Conservation (phyloP, 2,888 invertebrate species). For the Stenurella melanura region DNA sequence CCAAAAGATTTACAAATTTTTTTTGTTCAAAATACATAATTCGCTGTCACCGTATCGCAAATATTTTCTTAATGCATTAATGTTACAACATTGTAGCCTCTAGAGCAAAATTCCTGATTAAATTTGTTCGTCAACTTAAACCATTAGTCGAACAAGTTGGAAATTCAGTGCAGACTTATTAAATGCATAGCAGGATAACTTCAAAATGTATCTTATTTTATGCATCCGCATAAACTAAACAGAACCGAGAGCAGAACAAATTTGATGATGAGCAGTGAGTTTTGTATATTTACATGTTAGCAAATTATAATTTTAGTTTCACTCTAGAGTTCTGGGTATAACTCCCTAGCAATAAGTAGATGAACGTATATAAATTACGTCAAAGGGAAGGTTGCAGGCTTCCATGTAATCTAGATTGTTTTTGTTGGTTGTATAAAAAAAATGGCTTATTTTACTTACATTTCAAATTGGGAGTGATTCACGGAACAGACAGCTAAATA, state of each 20-base stretch:
- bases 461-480: no score
- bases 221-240: neutral
- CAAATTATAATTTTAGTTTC: constrained; percentile 3
- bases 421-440: neutral
- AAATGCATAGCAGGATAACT: neutral
- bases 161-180: neutral
- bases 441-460: no score
- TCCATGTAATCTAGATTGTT: neutral
- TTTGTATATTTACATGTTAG: constrained; percentile 4
- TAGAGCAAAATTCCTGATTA: neutral
- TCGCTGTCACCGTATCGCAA: no score
- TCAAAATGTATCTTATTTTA: constrained; percentile 2
- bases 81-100: neutral
- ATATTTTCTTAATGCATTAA: no score
- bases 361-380: neutral
- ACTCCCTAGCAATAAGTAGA: neutral
- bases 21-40: no score
- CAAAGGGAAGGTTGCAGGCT: neutral
- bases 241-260: neutral
- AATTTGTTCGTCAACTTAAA: neutral
- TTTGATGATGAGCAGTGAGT: constrained; percentile 1
- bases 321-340: neutral
- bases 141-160: neutral
- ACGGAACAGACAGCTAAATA: no score
- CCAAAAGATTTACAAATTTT: no score